Evolutionary conservation across 2,888 invertebrate species (phyloP), one percentile per base, ranked within the genome.

Genomic region (Zeuzera pyrina): DNA sequence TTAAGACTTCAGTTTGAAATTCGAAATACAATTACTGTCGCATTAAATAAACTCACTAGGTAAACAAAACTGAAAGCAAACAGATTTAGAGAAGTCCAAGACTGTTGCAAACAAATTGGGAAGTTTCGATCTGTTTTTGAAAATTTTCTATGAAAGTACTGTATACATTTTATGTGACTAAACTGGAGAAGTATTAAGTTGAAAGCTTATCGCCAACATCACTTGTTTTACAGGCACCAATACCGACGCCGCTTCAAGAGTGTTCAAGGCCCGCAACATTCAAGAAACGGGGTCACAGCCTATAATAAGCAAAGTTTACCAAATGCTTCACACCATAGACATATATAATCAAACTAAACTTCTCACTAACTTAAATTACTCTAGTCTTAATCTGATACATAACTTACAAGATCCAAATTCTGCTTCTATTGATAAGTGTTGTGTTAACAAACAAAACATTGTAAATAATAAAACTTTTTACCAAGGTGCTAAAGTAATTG

Each of bases 241-340:
- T 41, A 68, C 78, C 11, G 77, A 78, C 44, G 46, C 45, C 22
- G 49, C 62, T 13, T 56, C 73, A 30, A 66, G 51, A 34, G 49
- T 65, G 40, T 49, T 60, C 35, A 60, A 63, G 33, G 58, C 59
- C 29, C 48, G 49, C 39, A 52, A 50, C 39, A 39, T 42, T 29
- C 45, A 57, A 34, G 46, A 55, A 36, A 53, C 46, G 28, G 47
- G 44, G 26, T 52, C 64, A 12, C 66, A 56, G 14, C 79, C 81
- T 22, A 78, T 67, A 15, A 52, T 81, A 35, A 83, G 74, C 52
- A 73, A 65, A 61, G 51, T 77, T 35, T 83, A 78, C 56, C 66
- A 74, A 66, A 78, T 81, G 71, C 60, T 83, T 41, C 69, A 77
- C 51, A 49, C 59, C 28, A 55, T 44, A 42, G 52, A 56, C 36